Base-by-base conservation (phyloP, 1,140 invertebrate species). In the Philotrypesis tridentata region DNA sequence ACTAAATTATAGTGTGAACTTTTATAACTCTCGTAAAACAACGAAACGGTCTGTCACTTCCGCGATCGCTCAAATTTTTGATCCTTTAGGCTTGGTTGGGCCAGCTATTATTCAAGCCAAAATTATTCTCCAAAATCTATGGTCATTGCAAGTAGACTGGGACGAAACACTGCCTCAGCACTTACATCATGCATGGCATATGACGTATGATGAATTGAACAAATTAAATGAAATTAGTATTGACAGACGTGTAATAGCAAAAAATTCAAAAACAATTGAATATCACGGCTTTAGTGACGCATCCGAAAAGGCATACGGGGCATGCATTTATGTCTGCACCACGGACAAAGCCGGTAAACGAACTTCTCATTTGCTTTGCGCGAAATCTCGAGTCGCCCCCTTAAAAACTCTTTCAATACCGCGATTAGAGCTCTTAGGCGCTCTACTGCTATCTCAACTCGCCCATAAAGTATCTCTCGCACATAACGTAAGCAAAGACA, bases 121-220 rank as follows among this genome's bases (percentile, higher is more conserved):
- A 84, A 82, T 88, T 2, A 79, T 89, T 23, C 79, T 91, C 25
- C 89, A 91, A 85, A n/a, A 84, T 29, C 65, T 91, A 12, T 90
- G 89, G 89, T 81, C 9, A 87, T n/a, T n/a, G n/a, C n/a, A 88
- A 37, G 14, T 90, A 2, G 75, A 63, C 1, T 91, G 89, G 89
- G 89, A 92, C 82, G 87, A 90, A 37, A 74, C 85, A n/a, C 8
- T 91, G 0, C 86, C 88, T 14, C 8, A 25, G 12, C 55, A 85
- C 25, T 33, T 86, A 33, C 65, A 84, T 37, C 75, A 76, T 12
- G 31, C 21, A 17, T 82, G 84, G 80, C 25, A n/a, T n/a, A n/a
- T n/a, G n/a, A n/a, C n/a, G n/a, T n/a, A n/a, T n/a, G n/a, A n/a
- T n/a, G n/a, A n/a, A n/a, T n/a, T 0, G 1, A 0, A 73, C 5